Conservation (phyloP, 1,140 invertebrate species). For the Diachasmimorpha longicaudata region DNA sequence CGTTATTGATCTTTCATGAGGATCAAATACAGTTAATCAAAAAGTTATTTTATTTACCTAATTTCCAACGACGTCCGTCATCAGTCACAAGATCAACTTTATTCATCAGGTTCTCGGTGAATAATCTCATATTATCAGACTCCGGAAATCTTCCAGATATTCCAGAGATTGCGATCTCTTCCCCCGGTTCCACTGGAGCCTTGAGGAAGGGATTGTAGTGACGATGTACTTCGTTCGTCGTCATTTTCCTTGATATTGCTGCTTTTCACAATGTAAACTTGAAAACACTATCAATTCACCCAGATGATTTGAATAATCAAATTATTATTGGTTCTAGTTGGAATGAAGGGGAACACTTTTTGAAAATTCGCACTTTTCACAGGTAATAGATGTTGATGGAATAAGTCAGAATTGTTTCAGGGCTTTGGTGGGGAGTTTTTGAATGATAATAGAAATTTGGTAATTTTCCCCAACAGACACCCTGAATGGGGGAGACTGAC, state of each 20-base stretch:
- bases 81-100: constrained; percentile 83
- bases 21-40: not conserved
- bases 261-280: not conserved
- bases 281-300: not conserved
- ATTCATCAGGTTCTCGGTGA: constrained; percentile 78
- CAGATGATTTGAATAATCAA: not conserved
- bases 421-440: not conserved
- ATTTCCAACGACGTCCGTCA: constrained; percentile 78
- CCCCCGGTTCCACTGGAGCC: constrained; percentile 59
- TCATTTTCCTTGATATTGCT: not conserved
- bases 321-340: not conserved
- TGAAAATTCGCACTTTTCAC: not conserved
- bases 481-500: constrained; percentile 26
- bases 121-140: constrained; percentile 78
- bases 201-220: constrained; percentile 22
- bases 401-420: not conserved
- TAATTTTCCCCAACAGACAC: constrained; percentile 15
- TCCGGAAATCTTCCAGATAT: constrained; percentile 88
- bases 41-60: constrained; percentile 63
- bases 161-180: constrained; percentile 84
- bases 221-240: not conserved
- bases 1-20: too few species aligned
- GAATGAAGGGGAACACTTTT: not conserved
- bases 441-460: not conserved
- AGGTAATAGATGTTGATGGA: not conserved